Conservation (phyloP, 2,888 invertebrate species). For the Cryptocephalus primarius region DNA sequence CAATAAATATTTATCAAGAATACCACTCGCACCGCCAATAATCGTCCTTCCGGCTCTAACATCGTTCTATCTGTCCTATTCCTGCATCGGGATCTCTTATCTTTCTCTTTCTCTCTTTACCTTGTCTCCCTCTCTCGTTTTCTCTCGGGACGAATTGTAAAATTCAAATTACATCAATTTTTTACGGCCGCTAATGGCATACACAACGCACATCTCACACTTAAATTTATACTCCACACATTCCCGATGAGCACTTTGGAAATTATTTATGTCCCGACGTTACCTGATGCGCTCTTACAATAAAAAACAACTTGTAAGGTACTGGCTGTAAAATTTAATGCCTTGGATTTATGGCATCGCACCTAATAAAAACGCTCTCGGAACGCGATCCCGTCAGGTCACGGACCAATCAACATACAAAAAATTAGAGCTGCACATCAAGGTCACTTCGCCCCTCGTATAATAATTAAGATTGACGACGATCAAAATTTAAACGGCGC, state of each 20-base stretch:
- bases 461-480: too few relatives aligned
- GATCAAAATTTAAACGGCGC: too few relatives aligned
- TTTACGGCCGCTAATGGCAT: conserved; percentile 16
- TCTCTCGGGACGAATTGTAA: conserved; percentile 9
- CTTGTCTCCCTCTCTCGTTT: too few relatives aligned
- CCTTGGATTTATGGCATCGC: conserved; percentile 24
- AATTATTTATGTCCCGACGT: conserved; percentile 25
- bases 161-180: conserved; percentile 18
- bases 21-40: too few relatives aligned
- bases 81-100: too few relatives aligned
- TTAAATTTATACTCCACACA: conserved; percentile 25
- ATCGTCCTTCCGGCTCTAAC: too few relatives aligned
- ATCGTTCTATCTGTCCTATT: too few relatives aligned
- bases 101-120: too few relatives aligned
- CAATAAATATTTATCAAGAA: too few relatives aligned
- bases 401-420: too few relatives aligned
- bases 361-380: conserved; percentile 24
- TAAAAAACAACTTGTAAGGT: conserved; percentile 23
- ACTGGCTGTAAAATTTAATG: conserved; percentile 26
- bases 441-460: too few relatives aligned
- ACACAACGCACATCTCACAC: conserved; percentile 20
- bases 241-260: conserved; percentile 22
- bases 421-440: too few relatives aligned
- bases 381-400: conserved; percentile 3
- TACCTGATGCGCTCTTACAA: conserved; percentile 22